Conservation (phyloP, 2,797 vertebrate species). For the Mycteria americana region DNA sequence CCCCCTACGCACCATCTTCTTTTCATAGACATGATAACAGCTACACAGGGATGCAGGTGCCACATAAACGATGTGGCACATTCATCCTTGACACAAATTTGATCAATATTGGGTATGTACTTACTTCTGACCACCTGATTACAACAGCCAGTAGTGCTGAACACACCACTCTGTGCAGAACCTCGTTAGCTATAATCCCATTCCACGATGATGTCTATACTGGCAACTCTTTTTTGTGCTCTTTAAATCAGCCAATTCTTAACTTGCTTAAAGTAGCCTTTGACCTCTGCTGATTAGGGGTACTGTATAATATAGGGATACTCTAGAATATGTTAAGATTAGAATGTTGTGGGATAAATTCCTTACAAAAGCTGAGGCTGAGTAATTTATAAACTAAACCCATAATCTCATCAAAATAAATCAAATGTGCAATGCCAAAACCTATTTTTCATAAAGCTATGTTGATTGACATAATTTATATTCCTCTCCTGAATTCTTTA, state of each 20-base stretch:
- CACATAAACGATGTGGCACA: background rate
- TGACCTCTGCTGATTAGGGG: background rate
- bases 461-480: background rate
- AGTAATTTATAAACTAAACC: background rate
- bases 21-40: background rate
- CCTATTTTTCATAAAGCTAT: background rate
- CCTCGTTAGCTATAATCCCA: rapidly evolving
- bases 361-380: background rate
- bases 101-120: background rate
- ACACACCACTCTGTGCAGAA: background rate
- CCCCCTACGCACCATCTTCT: background rate
- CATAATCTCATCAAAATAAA: background rate
- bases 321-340: background rate
- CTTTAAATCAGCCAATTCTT: background rate
- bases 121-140: background rate
- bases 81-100: background rate
- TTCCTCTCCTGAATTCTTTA: background rate
- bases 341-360: background rate
- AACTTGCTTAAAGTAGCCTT: background rate
- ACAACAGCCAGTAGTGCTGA: background rate
- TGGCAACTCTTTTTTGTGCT: background rate
- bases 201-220: background rate
- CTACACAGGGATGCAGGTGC: background rate
- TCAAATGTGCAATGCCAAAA: background rate
- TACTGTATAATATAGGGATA: background rate